Evolutionary conservation across 2,113 vertebrate species (phyloP), one percentile per base, ranked within the genome.

Genomic region (Centropus unirufus): DNA sequence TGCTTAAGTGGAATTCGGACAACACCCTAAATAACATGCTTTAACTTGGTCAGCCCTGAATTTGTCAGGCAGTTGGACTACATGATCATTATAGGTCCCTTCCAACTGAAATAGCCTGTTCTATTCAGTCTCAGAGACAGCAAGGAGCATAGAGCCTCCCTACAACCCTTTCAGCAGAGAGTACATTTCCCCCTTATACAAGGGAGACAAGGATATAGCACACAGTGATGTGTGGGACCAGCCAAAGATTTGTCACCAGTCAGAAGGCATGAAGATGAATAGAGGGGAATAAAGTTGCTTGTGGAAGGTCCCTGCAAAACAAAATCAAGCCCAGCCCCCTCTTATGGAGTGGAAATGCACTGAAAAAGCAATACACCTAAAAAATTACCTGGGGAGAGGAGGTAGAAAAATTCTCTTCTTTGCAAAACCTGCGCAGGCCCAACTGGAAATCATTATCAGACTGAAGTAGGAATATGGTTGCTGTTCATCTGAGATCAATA

Each of bases 181-280:
- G 27, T 40, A 24, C 46, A 17, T 17, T 22, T 68, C 54, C 61
- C 29, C 32, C 39, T 61, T 51, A 39, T 11, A 23, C 22, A 32
- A 21, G 24, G 32, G 20, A 44, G 20, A 24, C 14, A 23, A 44
- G 30, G 80, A 30, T 52, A 42, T 19, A 42, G 30, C 59, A 44
- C 12, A 23, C 18, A 32, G 20, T 0, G 2, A 66, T 2, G 1
- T 5, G 18, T 16, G 19, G 54, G 69, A 58, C 32, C 36, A 52
- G 36, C 6, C 23, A n/a, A 54, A 66, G 36, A 8, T 73, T n/a
- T 59, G 59, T n/a, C 32, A n/a, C 18, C 52, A 11, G 13, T 46
- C 66, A 39, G 16, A 59, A 46, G 20, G 6, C 23, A 46, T 4
- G 3, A 85, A 46, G 36, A 47, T 34, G 67, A 73, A 21, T 34